Base-by-base conservation (phyloP, 64 coral and sea anemone genomes). In the Porites lutea region DNA sequence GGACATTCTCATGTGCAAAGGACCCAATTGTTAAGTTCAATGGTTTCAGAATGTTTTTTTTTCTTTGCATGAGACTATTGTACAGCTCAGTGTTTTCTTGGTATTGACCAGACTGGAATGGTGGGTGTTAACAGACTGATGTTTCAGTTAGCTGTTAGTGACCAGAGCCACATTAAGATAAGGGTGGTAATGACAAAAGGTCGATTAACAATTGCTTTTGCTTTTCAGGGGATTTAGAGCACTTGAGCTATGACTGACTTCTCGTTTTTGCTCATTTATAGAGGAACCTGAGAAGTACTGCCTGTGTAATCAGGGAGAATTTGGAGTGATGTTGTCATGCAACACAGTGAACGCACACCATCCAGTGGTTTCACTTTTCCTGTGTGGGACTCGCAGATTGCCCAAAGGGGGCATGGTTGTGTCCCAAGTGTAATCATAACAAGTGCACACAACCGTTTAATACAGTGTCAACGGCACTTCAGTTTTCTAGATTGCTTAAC, bases 61-160 rank as follows among this genome's bases (percentile, higher is more conserved):
- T 91, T 72, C 78, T 47, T 71, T 91, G 89, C 71, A 79, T 83
- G 53, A 67, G 89, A 68, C 78, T 91, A 50, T 72, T 82, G 71
- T 72, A 72, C 68, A 91, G 89, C 71, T 79, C 89, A 72, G 89
- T 72, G 57, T 91, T 83, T 59, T 82, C 51, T 55, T 83, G 52
- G 78, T 91, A 82, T 82, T 91, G 88, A 75, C 88, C 88, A 64
- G 76, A 90, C 75, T 90, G 60, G 67, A 76, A 80, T 78, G 88
- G 75, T 90, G 63, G 72, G 83, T 87, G 71, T 73, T 73, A 48
- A 73, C 44, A 48, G 71, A 48, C 71, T 73, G 27, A 37, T 73
- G 27, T 13, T 73, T 73, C 71, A 73, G 37, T 73, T 73, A 73
- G 48, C 71, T 46, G 37, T 73, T 73, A 73, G 46, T 73, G 71